Conservation (phyloP, 1,140 invertebrate species). For the Zaprionus tsacasi region DNA sequence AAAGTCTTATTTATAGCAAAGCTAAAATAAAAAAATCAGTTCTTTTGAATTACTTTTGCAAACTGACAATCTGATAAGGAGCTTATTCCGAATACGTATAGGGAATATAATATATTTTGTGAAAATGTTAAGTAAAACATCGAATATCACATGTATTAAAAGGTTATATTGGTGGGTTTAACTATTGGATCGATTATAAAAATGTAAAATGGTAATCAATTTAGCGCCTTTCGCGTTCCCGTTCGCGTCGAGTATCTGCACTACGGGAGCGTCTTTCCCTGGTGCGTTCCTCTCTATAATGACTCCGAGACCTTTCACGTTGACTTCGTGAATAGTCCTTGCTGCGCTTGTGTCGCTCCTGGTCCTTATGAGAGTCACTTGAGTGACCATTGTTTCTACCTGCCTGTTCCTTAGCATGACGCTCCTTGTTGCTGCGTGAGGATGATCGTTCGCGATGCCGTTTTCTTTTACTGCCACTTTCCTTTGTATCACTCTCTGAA, state of each 20-base stretch:
- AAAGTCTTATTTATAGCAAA: slow-evolving; percentile 61
- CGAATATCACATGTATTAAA: not conserved
- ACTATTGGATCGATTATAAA: slow-evolving; percentile 22
- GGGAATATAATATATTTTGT: not conserved
- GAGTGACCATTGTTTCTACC: slow-evolving; percentile 9
- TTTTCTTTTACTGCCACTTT: slow-evolving; percentile 13
- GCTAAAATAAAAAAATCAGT: slow-evolving; percentile 41
- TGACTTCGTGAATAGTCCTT: slow-evolving; percentile 38
- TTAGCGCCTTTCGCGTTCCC: slow-evolving; percentile 49
- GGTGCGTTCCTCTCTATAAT: slow-evolving; percentile 34
- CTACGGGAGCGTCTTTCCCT: slow-evolving; percentile 36
- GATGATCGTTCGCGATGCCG: slow-evolving; percentile 13
- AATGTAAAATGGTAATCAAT: slow-evolving; percentile 31
- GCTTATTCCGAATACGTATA: no score
- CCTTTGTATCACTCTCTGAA: slow-evolving; percentile 33
- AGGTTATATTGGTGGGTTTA: slow-evolving; percentile 33
- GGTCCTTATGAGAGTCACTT: not conserved
- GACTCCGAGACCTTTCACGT: slow-evolving; percentile 44
- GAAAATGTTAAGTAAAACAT: not conserved
- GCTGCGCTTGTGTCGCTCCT: slow-evolving; percentile 12
- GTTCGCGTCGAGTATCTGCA: slow-evolving; percentile 34
- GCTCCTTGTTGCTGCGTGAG: slow-evolving; percentile 34
- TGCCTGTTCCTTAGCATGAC: not conserved
- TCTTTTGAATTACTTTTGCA: no score
- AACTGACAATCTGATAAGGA: no score